Base-by-base conservation (phyloP, 2,888 invertebrate species). In the Thereva unica region DNA sequence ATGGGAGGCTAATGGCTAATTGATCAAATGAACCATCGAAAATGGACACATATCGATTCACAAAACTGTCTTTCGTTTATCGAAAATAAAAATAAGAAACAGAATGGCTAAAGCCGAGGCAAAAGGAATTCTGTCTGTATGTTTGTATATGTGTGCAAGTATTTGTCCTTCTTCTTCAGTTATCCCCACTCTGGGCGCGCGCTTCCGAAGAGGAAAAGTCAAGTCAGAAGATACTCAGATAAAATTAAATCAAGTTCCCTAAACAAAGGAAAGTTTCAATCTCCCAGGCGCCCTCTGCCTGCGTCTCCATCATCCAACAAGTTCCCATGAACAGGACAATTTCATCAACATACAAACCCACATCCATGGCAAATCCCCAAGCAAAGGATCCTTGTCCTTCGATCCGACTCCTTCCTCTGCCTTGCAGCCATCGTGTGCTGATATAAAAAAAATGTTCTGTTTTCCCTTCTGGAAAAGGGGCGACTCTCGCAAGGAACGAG, bases 241-340 rank as follows among this genome's bases (percentile, higher is more conserved):
- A 56, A 44, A 56, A 56, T 56, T 56, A 56, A 56, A 56, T 56
- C 56, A 56, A 41, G 56, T 56, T 56, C 44, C 23, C 44, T 9
- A 34, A 34, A 35, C 45, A 44, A 56, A 56, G 56, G 56, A 56
- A 56, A 56, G 44, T 42, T 56, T 44, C 34, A 23, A 12, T 42
- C 41, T 23, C 34, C 44, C 44, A 23, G 2, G 1, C 1, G 23
- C 5, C 4, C n/a, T 44, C 9, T 9, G 10, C 10, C 5, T 2
- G 5, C 37, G 37, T 9, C 42, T 5, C 45, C 9, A 10, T 23
- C 38, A 55, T 55, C 41, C 38, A 9, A 56, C 56, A 56, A 56
- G 12, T n/a, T 42, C 56, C 56, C 23, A 44, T 44, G 44, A 56
- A 34, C 42, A 44, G 37, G 44, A 44, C 56, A 56, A 56, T 56